These are phyloP conservation scores for Pseudomugil tenellus DNA, from an alignment of 2,797 vertebrate species.

Conservation along the genomic window DNA sequence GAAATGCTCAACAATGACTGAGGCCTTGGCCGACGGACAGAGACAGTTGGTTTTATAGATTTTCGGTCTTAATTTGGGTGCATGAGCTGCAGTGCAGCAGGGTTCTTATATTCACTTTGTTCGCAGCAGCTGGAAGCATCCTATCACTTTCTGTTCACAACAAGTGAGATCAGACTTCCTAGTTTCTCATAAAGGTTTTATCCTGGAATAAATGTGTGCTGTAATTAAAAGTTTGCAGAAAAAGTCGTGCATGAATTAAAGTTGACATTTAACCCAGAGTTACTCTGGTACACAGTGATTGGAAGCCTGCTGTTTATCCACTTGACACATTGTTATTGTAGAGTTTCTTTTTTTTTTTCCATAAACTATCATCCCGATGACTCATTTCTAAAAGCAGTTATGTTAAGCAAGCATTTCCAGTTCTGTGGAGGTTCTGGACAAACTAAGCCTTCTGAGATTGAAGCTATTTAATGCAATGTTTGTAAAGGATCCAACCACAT, in stretches of 20 bases:
- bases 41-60: slow-evolving; percentile 1
- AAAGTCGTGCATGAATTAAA: background rate
- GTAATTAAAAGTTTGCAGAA: background rate
- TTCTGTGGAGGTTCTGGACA: slow-evolving; percentile 4
- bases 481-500: background rate
- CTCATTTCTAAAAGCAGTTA: slow-evolving; percentile 3
- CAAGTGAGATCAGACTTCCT: background rate
- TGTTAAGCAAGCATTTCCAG: background rate
- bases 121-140: slow-evolving; percentile 26
- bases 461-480: background rate
- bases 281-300: slow-evolving; percentile 3
- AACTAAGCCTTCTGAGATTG: background rate
- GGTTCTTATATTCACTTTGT: slow-evolving; percentile 30
- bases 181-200: background rate
- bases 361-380: background rate
- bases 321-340: too few relatives aligned
- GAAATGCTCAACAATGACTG: background rate
- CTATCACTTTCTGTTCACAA: background rate
- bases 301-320: background rate
- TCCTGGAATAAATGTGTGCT: background rate
- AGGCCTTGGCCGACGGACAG: background rate
- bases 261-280: background rate
- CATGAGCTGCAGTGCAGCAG: slow-evolving; percentile 13
- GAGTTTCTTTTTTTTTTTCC: too few relatives aligned
- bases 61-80: slow-evolving; percentile 26